phyloP scores from a whole-genome alignment of 2,113 vertebrate species.

The Mormyrus iriodes region DNA sequence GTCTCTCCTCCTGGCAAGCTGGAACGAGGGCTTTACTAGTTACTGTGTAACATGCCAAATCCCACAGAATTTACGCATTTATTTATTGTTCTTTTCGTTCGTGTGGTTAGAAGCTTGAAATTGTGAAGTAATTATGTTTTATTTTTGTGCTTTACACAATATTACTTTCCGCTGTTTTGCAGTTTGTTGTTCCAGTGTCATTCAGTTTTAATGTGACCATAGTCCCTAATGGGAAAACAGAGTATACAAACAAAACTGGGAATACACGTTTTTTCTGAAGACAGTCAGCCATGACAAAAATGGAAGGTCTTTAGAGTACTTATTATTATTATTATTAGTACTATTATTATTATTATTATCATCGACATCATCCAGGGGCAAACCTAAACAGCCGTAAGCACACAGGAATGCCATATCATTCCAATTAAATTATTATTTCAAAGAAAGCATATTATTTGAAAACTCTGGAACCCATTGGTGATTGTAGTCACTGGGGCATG shows the following conservation, averaged over 20 bases:
- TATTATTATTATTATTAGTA: conserved; percentile 34
- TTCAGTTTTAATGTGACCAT: conserved; percentile 22
- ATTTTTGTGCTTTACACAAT: conserved; percentile 54
- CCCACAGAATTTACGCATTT: conserved; percentile 31
- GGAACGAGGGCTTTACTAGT: conserved; percentile 53
- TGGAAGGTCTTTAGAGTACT: conserved; percentile 56
- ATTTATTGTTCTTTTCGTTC: conserved; percentile 20
- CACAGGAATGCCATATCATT: conserved; percentile 47
- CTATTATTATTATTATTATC: too few relatives aligned
- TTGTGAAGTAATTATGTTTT: conserved; percentile 64
- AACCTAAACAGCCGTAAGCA: conserved; percentile 53
- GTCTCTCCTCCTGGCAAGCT: background rate
- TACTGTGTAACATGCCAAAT: conserved; percentile 50
- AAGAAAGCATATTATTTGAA: conserved; percentile 47
- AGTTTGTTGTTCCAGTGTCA: conserved; percentile 52
- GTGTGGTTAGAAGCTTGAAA: conserved; percentile 36
- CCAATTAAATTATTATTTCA: background rate
- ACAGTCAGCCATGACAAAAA: conserved; percentile 54
- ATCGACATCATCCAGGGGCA: background rate
- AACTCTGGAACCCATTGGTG: conserved; percentile 66
- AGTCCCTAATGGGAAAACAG: background rate
- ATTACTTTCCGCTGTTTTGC: conserved; percentile 61
- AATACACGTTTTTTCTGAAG: conserved; percentile 40
- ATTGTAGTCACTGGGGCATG: conserved; percentile 69
- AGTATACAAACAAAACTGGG: background rate